Percentiles rank a stretch among this genome's conserved stretches.
Conservation (phyloP, 2,797 vertebrate genomes). For the Steatocranus sp. region DNA sequence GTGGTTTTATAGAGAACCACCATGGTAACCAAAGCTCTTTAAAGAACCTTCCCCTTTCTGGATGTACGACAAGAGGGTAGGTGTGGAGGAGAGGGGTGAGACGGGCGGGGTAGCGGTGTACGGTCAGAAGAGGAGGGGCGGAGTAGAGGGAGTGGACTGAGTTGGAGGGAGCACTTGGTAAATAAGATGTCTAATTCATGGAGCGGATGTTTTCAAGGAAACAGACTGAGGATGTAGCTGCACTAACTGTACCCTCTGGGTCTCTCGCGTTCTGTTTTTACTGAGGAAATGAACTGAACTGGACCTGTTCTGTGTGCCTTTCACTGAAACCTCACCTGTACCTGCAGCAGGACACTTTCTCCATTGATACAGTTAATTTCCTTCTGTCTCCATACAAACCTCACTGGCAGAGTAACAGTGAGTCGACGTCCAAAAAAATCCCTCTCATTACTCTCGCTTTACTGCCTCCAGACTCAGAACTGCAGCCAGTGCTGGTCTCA, state of each 20-base stretch:
- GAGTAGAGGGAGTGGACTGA: not conserved
- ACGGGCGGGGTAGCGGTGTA: not conserved
- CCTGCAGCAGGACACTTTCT: constrained; percentile 50
- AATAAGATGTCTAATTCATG: constrained; percentile 78
- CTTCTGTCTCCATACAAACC: constrained; percentile 35
- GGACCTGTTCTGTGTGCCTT: constrained; percentile 55
- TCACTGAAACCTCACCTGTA: constrained; percentile 51
- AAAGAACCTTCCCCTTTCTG: constrained; percentile 36
- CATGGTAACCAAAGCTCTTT: constrained; percentile 40
- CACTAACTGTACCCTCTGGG: constrained; percentile 49
- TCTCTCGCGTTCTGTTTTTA: constrained; percentile 33
- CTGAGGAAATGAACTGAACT: constrained; percentile 53
- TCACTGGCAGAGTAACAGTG: constrained; percentile 17
- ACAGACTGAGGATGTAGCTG: constrained; percentile 70
- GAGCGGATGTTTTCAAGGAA: constrained; percentile 83
- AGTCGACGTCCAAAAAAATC: not conserved
- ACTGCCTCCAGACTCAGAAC: constrained; percentile 2
- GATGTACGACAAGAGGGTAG: constrained; percentile 24
- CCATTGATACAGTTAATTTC: constrained; percentile 50
- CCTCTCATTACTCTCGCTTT: constrained; percentile 5
- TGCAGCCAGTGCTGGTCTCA: not conserved
- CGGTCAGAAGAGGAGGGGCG: not conserved
- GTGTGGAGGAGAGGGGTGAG: constrained; percentile 1
- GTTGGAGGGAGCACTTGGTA: constrained; percentile 41
- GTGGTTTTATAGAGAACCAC: constrained; percentile 48